Conservation (phyloP, 2,113 vertebrate genomes). For the Oreotrochilus melanogaster region DNA sequence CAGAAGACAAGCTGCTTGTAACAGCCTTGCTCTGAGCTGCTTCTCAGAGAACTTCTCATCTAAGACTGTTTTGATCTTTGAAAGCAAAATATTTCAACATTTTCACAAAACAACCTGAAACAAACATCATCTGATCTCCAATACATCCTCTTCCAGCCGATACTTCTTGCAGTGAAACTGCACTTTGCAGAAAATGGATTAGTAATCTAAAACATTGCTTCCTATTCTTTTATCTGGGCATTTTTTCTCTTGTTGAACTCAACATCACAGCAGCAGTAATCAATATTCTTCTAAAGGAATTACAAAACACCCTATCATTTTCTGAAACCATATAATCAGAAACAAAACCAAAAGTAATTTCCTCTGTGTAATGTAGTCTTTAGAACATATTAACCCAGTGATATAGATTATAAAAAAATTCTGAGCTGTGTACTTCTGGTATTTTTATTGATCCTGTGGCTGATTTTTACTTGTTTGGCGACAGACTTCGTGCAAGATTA, state of each 20-base stretch:
- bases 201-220: neutral
- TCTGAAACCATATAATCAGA: neutral
- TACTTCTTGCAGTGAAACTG: neutral
- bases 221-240: neutral
- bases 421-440: neutral
- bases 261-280: neutral
- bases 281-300: neutral
- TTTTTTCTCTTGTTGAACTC: neutral
- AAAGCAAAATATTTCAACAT: neutral
- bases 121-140: neutral
- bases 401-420: neutral
- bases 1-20: neutral
- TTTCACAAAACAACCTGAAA: neutral
- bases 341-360: neutral
- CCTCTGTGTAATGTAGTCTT: neutral
- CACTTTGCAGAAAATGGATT: neutral
- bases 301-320: accelerated
- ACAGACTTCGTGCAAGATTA: neutral
- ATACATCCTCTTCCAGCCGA: neutral
- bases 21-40: neutral
- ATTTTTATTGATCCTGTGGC: neutral
- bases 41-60: neutral
- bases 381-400: neutral
- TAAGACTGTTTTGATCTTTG: neutral
- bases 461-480: neutral